Conservation (phyloP, 1,140 invertebrate genomes). For the Caenorhabditis tropicalis region DNA sequence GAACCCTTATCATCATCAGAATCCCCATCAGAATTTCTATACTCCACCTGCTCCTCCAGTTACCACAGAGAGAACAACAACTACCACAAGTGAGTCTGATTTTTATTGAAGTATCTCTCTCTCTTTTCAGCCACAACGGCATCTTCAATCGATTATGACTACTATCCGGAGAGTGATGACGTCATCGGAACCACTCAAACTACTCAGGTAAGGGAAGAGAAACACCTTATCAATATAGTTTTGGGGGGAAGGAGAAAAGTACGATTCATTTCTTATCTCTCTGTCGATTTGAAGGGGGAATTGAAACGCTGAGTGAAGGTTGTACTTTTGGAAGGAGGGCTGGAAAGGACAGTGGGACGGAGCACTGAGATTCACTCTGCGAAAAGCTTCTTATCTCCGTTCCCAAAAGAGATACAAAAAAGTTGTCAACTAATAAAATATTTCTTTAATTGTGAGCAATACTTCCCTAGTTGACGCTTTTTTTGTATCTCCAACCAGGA, state of each 20-base stretch:
- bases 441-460: not conserved
- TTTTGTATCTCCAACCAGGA: not conserved
- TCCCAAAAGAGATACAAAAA: no score
- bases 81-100: not conserved
- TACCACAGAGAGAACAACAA: not conserved
- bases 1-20: not conserved
- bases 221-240: no score
- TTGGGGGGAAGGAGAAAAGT: no score
- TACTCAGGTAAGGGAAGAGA: not conserved
- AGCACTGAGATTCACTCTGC: no score
- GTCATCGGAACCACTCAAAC: not conserved
- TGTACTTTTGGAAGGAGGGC: no score
- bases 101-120: not conserved
- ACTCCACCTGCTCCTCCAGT: not conserved
- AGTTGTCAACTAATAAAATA: not conserved
- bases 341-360: no score
- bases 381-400: no score
- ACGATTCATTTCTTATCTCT: no score
- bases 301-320: no score
- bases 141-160: not conserved
- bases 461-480: not conserved
- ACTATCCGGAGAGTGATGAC: not conserved
- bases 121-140: not conserved
- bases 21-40: not conserved
- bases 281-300: no score